Evolutionary conservation across 2,888 invertebrate species (phyloP).

Genomic region (Theodoxus fluviatilis): DNA sequence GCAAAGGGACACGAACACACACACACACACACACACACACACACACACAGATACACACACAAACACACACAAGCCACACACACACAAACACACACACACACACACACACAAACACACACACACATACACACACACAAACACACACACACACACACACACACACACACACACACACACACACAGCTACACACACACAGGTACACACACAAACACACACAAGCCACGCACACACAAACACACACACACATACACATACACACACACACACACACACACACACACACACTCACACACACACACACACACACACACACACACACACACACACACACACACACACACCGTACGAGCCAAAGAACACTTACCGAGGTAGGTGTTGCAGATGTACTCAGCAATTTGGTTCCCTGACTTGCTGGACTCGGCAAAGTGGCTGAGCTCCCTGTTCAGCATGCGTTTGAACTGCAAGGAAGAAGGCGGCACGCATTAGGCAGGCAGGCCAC

Average conservation of each 20-base stretch:
- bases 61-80: too few relatives aligned
- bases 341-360: conserved; percentile 41
- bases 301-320: neutral
- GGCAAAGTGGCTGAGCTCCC: conserved; percentile 98
- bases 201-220: neutral
- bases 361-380: conserved; percentile 98
- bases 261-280: neutral
- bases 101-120: neutral
- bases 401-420: conserved; percentile 99
- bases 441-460: conserved; percentile 99
- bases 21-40: neutral
- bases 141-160: neutral
- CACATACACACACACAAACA: neutral
- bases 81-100: neutral
- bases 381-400: conserved; percentile 99
- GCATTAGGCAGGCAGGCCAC: too few relatives aligned
- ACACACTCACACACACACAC: neutral
- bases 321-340: neutral
- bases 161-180: neutral
- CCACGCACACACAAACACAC: neutral
- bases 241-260: neutral
- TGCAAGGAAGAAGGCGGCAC: conserved; percentile 69
- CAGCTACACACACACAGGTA: neutral
- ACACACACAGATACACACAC: too few relatives aligned
- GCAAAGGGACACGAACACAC: too few relatives aligned